These are phyloP conservation scores for Balanococcus diminutus DNA, from an alignment of 2,888 invertebrate species.

Conservation along the genomic window DNA sequence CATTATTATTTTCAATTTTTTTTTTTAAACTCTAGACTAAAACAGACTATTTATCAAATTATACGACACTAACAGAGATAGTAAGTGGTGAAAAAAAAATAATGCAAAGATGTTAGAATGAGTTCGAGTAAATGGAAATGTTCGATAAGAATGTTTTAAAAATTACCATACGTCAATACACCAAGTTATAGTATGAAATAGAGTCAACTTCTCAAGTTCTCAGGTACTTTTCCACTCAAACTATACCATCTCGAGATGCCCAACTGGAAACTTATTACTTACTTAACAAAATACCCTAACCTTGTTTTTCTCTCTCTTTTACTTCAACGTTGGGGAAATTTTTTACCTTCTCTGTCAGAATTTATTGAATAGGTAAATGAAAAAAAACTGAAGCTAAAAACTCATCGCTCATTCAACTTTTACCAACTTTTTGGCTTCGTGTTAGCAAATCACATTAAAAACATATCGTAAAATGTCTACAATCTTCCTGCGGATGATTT, in stretches of 20 bases:
- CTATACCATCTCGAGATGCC: neutral
- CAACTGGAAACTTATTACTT: neutral
- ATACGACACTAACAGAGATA: neutral
- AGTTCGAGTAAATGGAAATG: neutral
- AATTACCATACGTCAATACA: neutral
- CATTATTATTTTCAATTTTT: too few species aligned
- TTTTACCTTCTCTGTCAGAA: neutral
- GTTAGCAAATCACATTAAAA: conserved; percentile 1
- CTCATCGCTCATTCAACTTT: conserved; percentile 24
- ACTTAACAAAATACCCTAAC: neutral
- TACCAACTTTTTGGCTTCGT: conserved; percentile 11
- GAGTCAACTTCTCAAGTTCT: neutral
- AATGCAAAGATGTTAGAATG: neutral
- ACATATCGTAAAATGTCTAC: conserved; percentile 10
- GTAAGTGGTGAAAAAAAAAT: neutral
- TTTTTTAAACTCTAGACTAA: neutral
- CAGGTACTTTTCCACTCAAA: neutral
- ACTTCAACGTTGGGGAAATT: neutral
- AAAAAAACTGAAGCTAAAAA: conserved; percentile 1
- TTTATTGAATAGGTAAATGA: neutral
- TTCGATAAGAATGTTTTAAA: neutral
- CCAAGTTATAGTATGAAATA: neutral
- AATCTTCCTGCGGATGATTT: neutral
- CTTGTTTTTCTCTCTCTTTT: neutral
- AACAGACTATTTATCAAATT: neutral